Percentiles rank a stretch among this genome's conserved stretches.
Evolutionary conservation across 2,888 invertebrate species (phyloP).

Genomic region (Zaprionus obscuricornis): DNA sequence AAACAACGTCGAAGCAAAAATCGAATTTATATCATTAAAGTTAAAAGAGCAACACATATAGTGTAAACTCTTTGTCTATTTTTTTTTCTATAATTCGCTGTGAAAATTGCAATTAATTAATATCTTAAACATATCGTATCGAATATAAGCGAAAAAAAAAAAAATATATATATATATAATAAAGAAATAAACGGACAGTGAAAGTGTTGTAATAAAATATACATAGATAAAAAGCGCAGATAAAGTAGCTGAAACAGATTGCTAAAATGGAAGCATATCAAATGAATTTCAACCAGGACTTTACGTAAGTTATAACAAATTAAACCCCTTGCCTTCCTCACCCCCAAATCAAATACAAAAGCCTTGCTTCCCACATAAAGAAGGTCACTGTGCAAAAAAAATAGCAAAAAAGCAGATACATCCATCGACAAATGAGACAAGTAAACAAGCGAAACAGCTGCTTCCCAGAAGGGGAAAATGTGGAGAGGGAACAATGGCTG

Average conservation of each 20-base stretch:
- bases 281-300: conserved; percentile 78
- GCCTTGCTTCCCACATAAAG: conserved; percentile 50
- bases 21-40: conserved; percentile 35
- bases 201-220: conserved; percentile 52
- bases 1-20: conserved; percentile 40
- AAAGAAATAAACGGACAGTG: conserved; percentile 34
- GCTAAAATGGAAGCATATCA: conserved; percentile 71
- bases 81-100: conserved; percentile 24
- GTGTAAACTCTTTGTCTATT: conserved; percentile 27
- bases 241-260: conserved; percentile 40
- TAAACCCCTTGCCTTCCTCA: conserved; percentile 2
- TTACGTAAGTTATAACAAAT: conserved; percentile 73
- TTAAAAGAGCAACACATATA: conserved; percentile 16
- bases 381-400: conserved; percentile 64
- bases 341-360: conserved; percentile 20
- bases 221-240: conserved; percentile 17
- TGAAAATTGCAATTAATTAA: conserved; percentile 25
- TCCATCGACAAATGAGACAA: conserved; percentile 49
- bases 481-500: conserved; percentile 26
- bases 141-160: conserved; percentile 4
- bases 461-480: conserved; percentile 18
- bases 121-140: conserved; percentile 5
- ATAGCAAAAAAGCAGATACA: conserved; percentile 45
- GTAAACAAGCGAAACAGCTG: conserved; percentile 60
- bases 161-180: conserved; percentile 1